Evolutionary conservation across 1,140 invertebrate species (phyloP), one percentile per base, ranked within the genome.

Genomic region (Sarcophaga peregrina): DNA sequence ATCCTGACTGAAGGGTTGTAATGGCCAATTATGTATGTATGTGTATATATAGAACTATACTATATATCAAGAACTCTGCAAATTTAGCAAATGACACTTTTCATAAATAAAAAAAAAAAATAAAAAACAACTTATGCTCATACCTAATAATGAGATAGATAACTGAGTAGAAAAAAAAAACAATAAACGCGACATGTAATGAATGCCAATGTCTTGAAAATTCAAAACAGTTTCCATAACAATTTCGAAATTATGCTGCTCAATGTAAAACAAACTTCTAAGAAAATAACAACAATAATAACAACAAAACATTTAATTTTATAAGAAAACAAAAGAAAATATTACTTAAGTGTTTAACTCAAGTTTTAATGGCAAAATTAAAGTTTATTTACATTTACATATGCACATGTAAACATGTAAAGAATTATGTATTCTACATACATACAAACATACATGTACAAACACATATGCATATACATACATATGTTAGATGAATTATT

Each of bases 291-390:
- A 58, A 58, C 54, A 68, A 68, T 15, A 68, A 68, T 68, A 68
- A 68, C 62, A 68, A 68, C 20, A 68, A 68, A 25, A 68, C 8
- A 9, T 25, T 68, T 68, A 25, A 17, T 68, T 68, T 58, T 58
- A 58, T 20, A 68, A 3, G n/a, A 68, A 17, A 68, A 20, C 62
- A 68, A 17, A 68, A 68, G 62, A 68, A 17, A 68, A 68, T 68
- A n/a, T 68, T 25, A 20, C 17, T 68, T 68, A 68, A 68, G 62
- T 68, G 62, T 68, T 68, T 68, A 68, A 68, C 62, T 68, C n/a
- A 68, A 68, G 62, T 68, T 68, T 68, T 68, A 68, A 68, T 68
- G 62, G 62, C 20, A 20, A 68, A 68, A 68, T 68, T n/a, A 68
- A 68, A 68, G 62, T 68, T 68, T 68, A 68, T 68, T 68, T 68